Base-by-base conservation (phyloP, 1,140 invertebrate species). In the Condylostylus longicornis region DNA sequence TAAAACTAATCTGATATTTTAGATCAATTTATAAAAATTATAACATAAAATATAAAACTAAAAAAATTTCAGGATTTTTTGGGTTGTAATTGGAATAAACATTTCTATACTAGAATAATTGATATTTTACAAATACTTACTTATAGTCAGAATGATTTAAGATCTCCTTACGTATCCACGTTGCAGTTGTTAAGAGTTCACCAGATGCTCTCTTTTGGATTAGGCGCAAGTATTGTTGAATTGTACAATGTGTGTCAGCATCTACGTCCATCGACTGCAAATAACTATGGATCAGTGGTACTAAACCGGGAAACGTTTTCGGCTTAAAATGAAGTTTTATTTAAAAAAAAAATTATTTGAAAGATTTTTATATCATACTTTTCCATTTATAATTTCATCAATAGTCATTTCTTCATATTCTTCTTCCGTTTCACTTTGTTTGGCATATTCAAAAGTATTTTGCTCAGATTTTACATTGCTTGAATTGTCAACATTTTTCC, bases 371-470 rank as follows among this genome's bases (percentile, higher is more conserved):
- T 13, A 4, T 22, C 44, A 35, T 62, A 89, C 86, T 68, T 89
- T 94, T 51, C 94, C 95, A 66, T 98, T 97, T 36, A 99, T 84
- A 48, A 99, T 98, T 67, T 98, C 89, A 63, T 95, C 74, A 33
- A 97, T 75, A 3, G 83, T 84, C 75, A 98, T 84, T 34, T 53
- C 28, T 40, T 58, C 63, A 60, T 42, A 58, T 44, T 49, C 51
- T 44, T 47, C 50, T 17, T 33, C 48, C 45, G 51, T 25, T 14
- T 48, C 19, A 44, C 23, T n/a, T n/a, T n/a, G n/a, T n/a, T n/a
- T n/a, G n/a, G n/a, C n/a, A n/a, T n/a, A n/a, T n/a, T n/a, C n/a
- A n/a, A n/a, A n/a, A n/a, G n/a, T n/a, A n/a, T n/a, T n/a, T n/a
- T n/a, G n/a, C n/a, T n/a, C n/a, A n/a, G n/a, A n/a, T n/a, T n/a